These are phyloP conservation scores for Thysanoteuthis rhombus DNA, from an alignment of 2,888 invertebrate species.

Conservation along the genomic window DNA sequence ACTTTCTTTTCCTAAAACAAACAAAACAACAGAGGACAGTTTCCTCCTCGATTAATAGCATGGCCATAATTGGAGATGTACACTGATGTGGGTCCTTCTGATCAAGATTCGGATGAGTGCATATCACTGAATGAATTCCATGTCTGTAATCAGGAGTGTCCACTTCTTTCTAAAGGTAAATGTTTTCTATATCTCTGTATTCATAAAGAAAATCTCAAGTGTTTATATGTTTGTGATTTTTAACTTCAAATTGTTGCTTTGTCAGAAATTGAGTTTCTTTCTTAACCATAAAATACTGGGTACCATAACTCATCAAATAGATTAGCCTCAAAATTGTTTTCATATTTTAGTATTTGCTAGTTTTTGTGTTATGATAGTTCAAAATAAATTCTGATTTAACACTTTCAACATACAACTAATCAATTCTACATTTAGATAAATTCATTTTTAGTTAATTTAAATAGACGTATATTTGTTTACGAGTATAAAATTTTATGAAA, in stretches of 20 bases:
- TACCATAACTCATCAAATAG: not conserved
- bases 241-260: not conserved
- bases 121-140: constrained; percentile 29
- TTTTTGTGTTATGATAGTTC: too few relatives aligned
- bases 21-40: not conserved
- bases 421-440: too few relatives aligned
- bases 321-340: not conserved
- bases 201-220: not conserved
- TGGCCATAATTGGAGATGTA: constrained; percentile 30
- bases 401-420: too few relatives aligned
- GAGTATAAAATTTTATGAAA: too few relatives aligned
- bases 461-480: too few relatives aligned
- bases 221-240: not conserved
- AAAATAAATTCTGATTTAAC: too few relatives aligned
- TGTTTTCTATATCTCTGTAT: not conserved
- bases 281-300: not conserved
- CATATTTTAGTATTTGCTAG: too few relatives aligned
- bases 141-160: constrained; percentile 29
- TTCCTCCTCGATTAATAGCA: constrained; percentile 25
- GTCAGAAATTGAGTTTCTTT: not conserved
- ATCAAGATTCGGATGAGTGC: constrained; percentile 31
- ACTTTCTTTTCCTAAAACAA: not conserved
- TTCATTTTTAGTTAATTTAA: too few relatives aligned
- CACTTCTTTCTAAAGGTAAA: constrained; percentile 29
- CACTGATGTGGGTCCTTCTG: constrained; percentile 27